phyloP scores from a whole-genome alignment of 2,888 invertebrate genomes.

The Melieria omissa region DNA sequence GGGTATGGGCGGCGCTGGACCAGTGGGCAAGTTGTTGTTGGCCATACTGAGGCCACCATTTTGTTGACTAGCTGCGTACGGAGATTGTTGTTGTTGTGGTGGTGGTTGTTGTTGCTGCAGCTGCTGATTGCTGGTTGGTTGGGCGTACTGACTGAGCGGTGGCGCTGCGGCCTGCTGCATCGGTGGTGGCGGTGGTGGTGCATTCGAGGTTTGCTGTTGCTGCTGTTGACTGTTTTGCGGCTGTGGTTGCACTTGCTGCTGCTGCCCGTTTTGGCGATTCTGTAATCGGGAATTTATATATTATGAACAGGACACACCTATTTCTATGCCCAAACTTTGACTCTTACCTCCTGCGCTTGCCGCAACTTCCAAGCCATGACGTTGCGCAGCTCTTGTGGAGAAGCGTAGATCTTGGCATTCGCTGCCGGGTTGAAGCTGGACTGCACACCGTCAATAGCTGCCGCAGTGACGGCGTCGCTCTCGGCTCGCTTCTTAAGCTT shows the following conservation, averaged over 20 bases:
- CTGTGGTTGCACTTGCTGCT: conserved; percentile 21
- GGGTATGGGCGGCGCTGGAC: conserved; percentile 81
- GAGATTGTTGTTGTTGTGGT: conserved; percentile 46
- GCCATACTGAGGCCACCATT: conserved; percentile 63
- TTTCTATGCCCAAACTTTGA: not conserved
- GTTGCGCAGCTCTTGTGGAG: conserved; percentile 84
- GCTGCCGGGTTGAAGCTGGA: conserved; percentile 92
- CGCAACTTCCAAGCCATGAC: conserved; percentile 72
- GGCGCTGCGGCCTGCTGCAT: conserved; percentile 26
- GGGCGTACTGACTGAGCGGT: conserved; percentile 68
- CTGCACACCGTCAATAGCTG: conserved; percentile 70
- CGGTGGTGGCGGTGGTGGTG: conserved; percentile 44
- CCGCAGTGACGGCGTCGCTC: conserved; percentile 59
- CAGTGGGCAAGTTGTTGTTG: conserved; percentile 49
- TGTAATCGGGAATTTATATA: conserved; percentile 10
- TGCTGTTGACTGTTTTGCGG: conserved; percentile 43
- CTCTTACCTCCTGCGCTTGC: conserved; percentile 65
- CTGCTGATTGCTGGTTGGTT: conserved; percentile 55
- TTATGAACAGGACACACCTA: not conserved
- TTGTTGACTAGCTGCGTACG: conserved; percentile 61
- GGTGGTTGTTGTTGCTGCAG: conserved; percentile 41
- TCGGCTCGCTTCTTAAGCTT: conserved; percentile 63
- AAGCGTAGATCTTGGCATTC: conserved; percentile 87
- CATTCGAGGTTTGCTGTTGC: conserved; percentile 51
- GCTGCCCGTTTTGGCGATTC: conserved; percentile 48